Evolutionary conservation across 64 coral and sea anemone species (phyloP).

Genomic region (Actinia equina): DNA sequence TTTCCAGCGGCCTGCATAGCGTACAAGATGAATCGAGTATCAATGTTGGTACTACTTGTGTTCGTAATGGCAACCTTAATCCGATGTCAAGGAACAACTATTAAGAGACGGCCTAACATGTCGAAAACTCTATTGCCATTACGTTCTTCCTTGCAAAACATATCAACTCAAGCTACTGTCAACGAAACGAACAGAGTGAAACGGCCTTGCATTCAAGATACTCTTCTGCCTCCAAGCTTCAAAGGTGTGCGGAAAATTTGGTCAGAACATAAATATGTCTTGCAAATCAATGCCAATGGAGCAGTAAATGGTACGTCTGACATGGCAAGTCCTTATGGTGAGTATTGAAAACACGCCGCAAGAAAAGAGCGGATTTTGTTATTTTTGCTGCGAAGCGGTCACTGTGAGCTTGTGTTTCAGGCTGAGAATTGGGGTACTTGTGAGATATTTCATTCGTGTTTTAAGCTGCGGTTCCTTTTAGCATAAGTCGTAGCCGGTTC

Average conservation of each 20-base stretch:
- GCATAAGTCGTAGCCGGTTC: too few species aligned
- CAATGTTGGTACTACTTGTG: not conserved
- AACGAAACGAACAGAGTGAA: not conserved
- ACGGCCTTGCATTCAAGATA: not conserved
- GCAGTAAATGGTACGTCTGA: not conserved
- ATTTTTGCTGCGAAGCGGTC: too few species aligned
- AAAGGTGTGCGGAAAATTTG: not conserved
- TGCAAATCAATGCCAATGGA: slow-evolving; percentile 2
- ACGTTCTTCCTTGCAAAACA: not conserved
- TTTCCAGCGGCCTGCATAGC: not conserved
- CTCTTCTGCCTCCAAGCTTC: not conserved
- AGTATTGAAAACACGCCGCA: not conserved
- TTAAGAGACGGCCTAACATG: not conserved
- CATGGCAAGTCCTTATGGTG: not conserved
- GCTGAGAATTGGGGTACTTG: too few species aligned
- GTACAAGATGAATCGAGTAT: not conserved
- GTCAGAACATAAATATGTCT: not conserved
- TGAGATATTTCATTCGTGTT: too few species aligned
- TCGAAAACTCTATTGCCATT: not conserved
- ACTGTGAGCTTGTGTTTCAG: too few species aligned
- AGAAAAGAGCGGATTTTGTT: too few species aligned
- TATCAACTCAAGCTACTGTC: not conserved
- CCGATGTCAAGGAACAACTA: not conserved
- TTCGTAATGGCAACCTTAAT: not conserved
- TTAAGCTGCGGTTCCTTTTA: too few species aligned